phyloP scores from a whole-genome alignment of 2,113 vertebrate genomes.

The Grallaria varia region DNA sequence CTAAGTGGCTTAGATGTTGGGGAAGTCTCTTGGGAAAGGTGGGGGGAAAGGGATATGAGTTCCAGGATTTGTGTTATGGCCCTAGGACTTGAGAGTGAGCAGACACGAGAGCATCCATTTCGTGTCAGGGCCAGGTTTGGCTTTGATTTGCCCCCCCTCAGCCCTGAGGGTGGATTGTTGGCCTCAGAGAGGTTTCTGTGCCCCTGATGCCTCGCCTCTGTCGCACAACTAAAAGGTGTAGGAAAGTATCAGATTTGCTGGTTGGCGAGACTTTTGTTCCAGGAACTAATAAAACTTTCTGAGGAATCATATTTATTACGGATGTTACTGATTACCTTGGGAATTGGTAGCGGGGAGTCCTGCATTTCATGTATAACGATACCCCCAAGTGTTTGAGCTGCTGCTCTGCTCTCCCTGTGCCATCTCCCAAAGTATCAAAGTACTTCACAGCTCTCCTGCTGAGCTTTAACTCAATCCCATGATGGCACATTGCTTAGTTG shows the following conservation, averaged over 20 bases:
- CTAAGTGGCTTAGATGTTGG: neutral
- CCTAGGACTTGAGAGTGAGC: neutral
- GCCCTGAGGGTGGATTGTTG: rapidly evolving
- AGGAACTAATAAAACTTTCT: neutral
- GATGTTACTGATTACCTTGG: neutral
- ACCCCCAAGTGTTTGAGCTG: neutral
- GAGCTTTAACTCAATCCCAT: neutral
- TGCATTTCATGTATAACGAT: neutral
- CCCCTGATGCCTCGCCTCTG: neutral
- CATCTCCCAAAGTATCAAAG: neutral
- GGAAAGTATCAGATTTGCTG: neutral
- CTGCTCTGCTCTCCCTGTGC: rapidly evolving
- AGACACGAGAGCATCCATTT: neutral
- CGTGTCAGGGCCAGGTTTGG: neutral
- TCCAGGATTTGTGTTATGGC: rapidly evolving
- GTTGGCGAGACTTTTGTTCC: neutral
- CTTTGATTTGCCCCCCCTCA: neutral
- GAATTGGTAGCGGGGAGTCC: rapidly evolving
- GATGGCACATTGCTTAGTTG: neutral
- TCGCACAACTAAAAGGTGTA: neutral
- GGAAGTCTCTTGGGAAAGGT: neutral
- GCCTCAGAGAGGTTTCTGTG: neutral
- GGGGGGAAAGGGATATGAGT: neutral
- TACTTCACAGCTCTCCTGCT: neutral
- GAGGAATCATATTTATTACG: neutral